Base-by-base conservation (phyloP, 1,140 invertebrate species). In the Maniola jurtina region DNA sequence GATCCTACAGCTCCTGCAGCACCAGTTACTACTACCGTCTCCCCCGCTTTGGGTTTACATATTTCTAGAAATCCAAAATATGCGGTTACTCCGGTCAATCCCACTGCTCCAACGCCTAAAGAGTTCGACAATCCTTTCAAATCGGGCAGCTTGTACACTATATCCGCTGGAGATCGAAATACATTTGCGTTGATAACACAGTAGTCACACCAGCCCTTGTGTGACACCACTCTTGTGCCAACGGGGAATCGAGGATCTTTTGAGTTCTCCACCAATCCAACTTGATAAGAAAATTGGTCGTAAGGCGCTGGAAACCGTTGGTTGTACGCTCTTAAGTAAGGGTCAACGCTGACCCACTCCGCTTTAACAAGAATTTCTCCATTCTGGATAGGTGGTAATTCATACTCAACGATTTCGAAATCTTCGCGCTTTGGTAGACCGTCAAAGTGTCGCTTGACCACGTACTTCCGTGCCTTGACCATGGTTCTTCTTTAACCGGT, bases 11-110 rank as follows among this genome's bases (percentile, higher is more conserved):
- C 72, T 0, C 75, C 75, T 8, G 72, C 75, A 33, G 75, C 75
- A 6, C 72, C 70, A 35, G 75, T 74, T 0, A 77, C 70, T 2
- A 77, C 72, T 14, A 77, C 75, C 9, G 75, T 77, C 61, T 77
- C 75, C 9, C 70, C 72, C 6, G 65, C 7, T 47, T 77, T 72
- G 5, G 70, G 75, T 45, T 74, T 48, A 68, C 72, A 77, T 35
- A 74, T 70, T 52, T 77, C 72, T 6, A 74, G 64, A 1, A 77
- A 63, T 48, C 75, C 75, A 62, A 77, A 77, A 61, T 77, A 72
- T 10, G 75, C 75, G 11, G 75, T 75, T n/a, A 61, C 66, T 61
- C 75, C 70, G 15, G 70, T 68, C 66, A 72, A 72, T 40, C 75
- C 72, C 9, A 72, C 61, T 11, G 72, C 66, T 6, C 75, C 70